phyloP scores from a whole-genome alignment of 1,140 invertebrate species.

The Cydia pomonella region DNA sequence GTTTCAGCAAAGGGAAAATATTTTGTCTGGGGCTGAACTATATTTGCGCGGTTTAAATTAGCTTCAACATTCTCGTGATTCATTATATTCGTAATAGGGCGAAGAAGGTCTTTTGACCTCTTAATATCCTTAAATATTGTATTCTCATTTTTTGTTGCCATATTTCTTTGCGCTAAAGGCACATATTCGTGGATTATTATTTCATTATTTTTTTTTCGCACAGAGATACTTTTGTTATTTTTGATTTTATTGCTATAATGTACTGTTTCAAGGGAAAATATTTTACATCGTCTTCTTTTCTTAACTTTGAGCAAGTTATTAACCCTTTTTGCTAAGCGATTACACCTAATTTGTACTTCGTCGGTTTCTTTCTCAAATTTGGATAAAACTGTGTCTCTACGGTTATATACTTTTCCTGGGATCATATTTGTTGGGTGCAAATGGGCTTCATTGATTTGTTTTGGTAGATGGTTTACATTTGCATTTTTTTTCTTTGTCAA shows the following conservation, averaged over 20 bases:
- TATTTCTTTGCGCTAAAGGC: constrained; percentile 23
- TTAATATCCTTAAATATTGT: constrained; percentile 29
- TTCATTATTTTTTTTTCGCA: constrained; percentile 36
- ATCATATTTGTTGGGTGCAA: not conserved
- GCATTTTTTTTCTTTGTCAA: not conserved
- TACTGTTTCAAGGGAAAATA: constrained; percentile 35
- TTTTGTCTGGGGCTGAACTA: not conserved
- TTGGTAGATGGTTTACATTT: not conserved
- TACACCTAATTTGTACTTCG: constrained; percentile 34
- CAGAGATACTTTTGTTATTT: constrained; percentile 34
- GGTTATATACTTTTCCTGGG: not conserved
- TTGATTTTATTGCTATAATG: constrained; percentile 35
- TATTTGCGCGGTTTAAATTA: constrained; percentile 2
- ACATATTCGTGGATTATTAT: constrained; percentile 38
- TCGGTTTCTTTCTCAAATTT: constrained; percentile 27
- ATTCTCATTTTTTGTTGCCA: not conserved
- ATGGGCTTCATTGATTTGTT: not conserved
- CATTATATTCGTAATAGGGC: constrained; percentile 45
- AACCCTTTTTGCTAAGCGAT: constrained; percentile 33
- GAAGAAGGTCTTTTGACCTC: constrained; percentile 53
- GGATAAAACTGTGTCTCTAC: constrained; percentile 38
- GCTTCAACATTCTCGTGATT: constrained; percentile 9
- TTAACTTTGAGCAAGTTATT: constrained; percentile 26
- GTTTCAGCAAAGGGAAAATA: not conserved
- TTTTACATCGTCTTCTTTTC: constrained; percentile 29